Evolutionary conservation across 2,888 invertebrate genomes (phyloP).

Genomic region (Nomada lathburiana): DNA sequence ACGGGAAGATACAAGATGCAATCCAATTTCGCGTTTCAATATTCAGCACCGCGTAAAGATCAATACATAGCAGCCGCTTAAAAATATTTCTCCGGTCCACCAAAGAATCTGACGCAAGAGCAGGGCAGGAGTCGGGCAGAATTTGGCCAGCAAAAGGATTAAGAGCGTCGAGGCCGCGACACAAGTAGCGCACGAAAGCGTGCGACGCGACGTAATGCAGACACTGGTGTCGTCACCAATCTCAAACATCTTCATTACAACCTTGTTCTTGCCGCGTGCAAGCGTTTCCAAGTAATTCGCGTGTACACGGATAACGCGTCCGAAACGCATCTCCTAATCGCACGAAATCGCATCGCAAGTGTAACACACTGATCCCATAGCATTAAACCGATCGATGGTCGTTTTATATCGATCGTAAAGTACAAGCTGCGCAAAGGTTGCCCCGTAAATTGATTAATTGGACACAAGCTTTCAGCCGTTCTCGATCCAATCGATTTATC

Average conservation of each 20-base stretch:
- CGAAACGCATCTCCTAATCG: background rate
- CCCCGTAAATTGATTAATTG: conserved; percentile 16
- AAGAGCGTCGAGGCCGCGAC: conserved; percentile 14
- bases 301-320: background rate
- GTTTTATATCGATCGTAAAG: conserved; percentile 20
- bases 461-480: conserved; percentile 4
- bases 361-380: background rate
- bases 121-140: background rate
- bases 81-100: background rate
- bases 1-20: background rate
- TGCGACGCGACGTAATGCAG: conserved; percentile 32
- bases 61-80: background rate
- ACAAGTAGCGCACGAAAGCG: conserved; percentile 26
- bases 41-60: background rate
- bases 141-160: conserved; percentile 32
- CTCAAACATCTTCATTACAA: conserved; percentile 6
- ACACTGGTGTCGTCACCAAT: conserved; percentile 13
- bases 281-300: background rate
- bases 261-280: background rate
- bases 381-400: background rate
- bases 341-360: conserved; percentile 27
- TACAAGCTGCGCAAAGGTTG: background rate
- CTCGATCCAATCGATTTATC: conserved; percentile 18
- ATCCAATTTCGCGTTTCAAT: background rate
- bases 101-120: background rate